Evolutionary conservation across 2,797 vertebrate genomes (phyloP).

Genomic region (Synaphobranchus kaupii): DNA sequence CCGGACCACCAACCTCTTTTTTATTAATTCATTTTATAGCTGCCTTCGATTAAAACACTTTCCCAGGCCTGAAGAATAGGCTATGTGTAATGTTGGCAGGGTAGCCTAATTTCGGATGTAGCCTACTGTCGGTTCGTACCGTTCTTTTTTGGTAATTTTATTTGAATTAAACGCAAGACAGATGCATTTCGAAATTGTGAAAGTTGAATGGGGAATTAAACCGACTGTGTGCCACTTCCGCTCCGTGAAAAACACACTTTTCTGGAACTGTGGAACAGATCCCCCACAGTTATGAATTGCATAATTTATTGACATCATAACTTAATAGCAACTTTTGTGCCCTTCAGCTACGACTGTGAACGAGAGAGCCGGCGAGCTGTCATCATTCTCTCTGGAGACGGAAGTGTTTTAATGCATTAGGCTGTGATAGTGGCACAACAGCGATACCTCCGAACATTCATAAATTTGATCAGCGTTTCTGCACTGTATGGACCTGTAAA

Average conservation of each 20-base stretch:
- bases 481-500: not conserved
- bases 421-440: not conserved
- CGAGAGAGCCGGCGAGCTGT: not conserved
- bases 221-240: not conserved
- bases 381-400: not conserved
- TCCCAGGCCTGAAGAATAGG: not conserved
- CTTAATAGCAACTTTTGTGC: not conserved
- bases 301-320: slow-evolving; percentile 6
- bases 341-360: slow-evolving; percentile 4
- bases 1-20: not conserved
- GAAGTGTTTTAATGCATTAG: not conserved
- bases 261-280: not conserved
- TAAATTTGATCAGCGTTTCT: not conserved
- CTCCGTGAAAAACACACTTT: not conserved
- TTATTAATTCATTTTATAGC: not conserved
- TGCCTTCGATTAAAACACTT: not conserved
- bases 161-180: slow-evolving; percentile 2
- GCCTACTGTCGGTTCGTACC: not conserved
- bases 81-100: not conserved
- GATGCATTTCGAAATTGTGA: not conserved
- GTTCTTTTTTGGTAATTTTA: not conserved
- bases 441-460: not conserved
- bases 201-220: not conserved
- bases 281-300: slow-evolving; percentile 3
- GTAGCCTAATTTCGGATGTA: not conserved